Evolutionary conservation across 2,888 invertebrate genomes (phyloP).

Genomic region (Leptarthrus brevirostris): DNA sequence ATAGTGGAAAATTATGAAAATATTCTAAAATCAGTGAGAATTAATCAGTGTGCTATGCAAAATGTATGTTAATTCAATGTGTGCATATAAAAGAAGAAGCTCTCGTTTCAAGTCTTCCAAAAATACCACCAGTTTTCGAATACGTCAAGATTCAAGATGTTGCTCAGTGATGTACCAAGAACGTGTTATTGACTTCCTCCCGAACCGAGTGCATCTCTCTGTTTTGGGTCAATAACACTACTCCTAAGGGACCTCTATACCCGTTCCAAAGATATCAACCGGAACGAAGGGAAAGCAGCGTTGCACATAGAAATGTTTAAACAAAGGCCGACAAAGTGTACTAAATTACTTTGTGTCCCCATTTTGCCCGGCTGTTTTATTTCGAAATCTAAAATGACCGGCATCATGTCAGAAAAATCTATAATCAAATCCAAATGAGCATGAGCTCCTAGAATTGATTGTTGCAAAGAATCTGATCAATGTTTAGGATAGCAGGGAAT

Average conservation of each 20-base stretch:
- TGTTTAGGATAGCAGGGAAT: not conserved
- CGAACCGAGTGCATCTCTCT: constrained; percentile 15
- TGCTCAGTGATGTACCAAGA: constrained; percentile 17
- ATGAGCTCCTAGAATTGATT: constrained; percentile 20
- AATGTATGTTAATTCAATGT: not conserved
- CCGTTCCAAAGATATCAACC: too few species aligned
- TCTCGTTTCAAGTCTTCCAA: constrained; percentile 19
- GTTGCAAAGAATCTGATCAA: constrained; percentile 22
- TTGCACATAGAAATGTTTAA: too few species aligned
- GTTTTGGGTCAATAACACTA: constrained; percentile 40
- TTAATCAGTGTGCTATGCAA: not conserved
- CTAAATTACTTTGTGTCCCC: too few species aligned
- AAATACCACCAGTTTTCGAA: constrained; percentile 17
- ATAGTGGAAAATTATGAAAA: too few species aligned
- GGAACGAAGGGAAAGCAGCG: too few species aligned
- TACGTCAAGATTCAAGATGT: not conserved
- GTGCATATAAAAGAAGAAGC: not conserved
- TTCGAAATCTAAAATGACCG: too few species aligned
- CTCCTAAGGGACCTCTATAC: too few species aligned
- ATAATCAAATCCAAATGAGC: constrained; percentile 5
- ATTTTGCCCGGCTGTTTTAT: too few species aligned
- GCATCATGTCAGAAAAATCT: not conserved
- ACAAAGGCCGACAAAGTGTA: too few species aligned
- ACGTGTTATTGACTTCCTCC: constrained; percentile 4
- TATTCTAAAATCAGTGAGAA: not conserved